Base-by-base conservation (phyloP, 2,888 invertebrate species). In the Hypena proboscidalis region DNA sequence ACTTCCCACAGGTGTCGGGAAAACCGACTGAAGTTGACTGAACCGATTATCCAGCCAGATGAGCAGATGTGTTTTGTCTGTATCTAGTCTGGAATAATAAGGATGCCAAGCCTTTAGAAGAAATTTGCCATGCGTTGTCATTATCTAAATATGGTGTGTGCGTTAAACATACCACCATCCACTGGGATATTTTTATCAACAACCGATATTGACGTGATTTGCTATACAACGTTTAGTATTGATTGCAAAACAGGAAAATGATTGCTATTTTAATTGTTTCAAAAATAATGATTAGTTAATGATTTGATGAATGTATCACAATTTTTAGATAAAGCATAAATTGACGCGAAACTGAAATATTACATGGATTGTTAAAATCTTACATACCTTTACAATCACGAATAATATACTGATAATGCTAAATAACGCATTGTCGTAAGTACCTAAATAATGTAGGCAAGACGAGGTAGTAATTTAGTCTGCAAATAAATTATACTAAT, bases 11-110 rank as follows among this genome's bases (percentile, higher is more conserved):
- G 44, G 29, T 38, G 37, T 34, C 9, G 17, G 33, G 19, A 37
- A 44, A 44, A 22, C 13, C 37, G 6, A 17, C 33, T 23, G 11
- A 27, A 35, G 26, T 32, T 36, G n/a, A n/a, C n/a, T n/a, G 29
- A 41, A 41, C 33, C 8, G 38, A 26, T 26, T 40, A 40, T 40
- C 33, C 20, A 21, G 35, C 34, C 25, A 23, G 21, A 13, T 22
- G 8, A n/a, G 13, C 29, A 22, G 20, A 13, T 32, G 9, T 32
- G 21, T 33, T 27, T 20, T 26, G 11, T 26, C 13, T 14, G 15
- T 23, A 11, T 23, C 4, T 17, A 5, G 23, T 14, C 10, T 30
- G 19, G 8, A 35, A 25, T 30, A 17, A 30, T 33, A 27, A 11
- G 20, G n/a, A 32, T 14, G 33, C 11, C 9, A 15, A 20, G 10